Evolutionary conservation across 2,888 invertebrate species (phyloP), one percentile per base, ranked within the genome.

Genomic region (Pollenia amentaria): DNA sequence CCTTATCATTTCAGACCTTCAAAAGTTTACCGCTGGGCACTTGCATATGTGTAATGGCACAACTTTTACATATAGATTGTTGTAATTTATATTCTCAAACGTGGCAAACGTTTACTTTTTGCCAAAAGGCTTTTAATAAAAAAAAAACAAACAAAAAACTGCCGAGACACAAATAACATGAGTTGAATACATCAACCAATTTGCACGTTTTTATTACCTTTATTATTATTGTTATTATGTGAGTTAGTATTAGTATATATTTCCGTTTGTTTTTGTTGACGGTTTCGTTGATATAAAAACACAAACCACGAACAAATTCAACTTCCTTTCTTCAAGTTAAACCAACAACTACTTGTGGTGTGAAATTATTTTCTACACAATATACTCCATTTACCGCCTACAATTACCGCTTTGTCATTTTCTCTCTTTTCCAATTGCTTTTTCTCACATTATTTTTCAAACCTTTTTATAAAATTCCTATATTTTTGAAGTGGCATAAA

Each of bases 321-420:
- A 69, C 69, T 53, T 53, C 12, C 69, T 70, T 70, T 38, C 40
- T 70, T 53, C 8, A 53, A 18, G 53, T 12, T 51, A 10, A 10
- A 51, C 3, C 51, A 51, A 53, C 69, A 70, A 70, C 69, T 70
- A 53, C 7, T 53, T 70, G 69, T 42, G 53, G 53, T 53, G 42
- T 16, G 29, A 18, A 70, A 53, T 53, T 40, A 70, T 40, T 12
- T 16, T 53, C 40, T 11, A 53, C 7, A 40, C 40, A 70, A 53
- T 16, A 11, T 38, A 40, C 40, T 53, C 12, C 16, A 29, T 69
- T 51, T 69, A 51, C 48, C 16, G 38, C 40, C 38, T n/a, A 14
- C 4, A 48, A 46, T 2, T 10, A 38, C 11, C 9, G 16, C 10
- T 21, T 8, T 51, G 10, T 57, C 6, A 7, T 16, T 51, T 9